A percentile compares a stretch with the other conserved stretches of the same genome.
Evolutionary conservation across 2,888 invertebrate species (phyloP).

Genomic region (Ceramica pisi): DNA sequence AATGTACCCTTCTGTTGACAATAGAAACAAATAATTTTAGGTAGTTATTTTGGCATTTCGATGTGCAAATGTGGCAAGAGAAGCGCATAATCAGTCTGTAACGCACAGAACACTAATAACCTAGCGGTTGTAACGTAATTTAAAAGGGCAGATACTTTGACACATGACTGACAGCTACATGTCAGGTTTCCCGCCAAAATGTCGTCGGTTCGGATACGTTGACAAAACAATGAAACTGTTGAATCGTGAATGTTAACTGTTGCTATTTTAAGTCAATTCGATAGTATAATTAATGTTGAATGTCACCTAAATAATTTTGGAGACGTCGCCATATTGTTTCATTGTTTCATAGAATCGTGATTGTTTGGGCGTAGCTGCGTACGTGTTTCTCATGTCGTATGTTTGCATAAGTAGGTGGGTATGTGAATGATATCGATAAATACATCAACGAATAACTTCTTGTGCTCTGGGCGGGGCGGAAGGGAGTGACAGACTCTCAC

Average conservation of each 20-base stretch:
- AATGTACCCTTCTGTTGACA: too few relatives aligned
- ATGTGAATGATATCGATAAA: too few relatives aligned
- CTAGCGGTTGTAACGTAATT: too few relatives aligned
- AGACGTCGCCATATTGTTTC: background rate
- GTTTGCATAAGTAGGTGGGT: too few relatives aligned
- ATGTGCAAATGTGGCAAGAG: too few relatives aligned
- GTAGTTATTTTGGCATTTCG: too few relatives aligned
- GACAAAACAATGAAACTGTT: constrained; percentile 51
- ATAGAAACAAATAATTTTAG: too few relatives aligned
- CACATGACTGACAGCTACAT: constrained; percentile 28
- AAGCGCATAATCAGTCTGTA: too few relatives aligned
- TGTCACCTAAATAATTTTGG: constrained; percentile 29
- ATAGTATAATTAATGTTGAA: constrained; percentile 22
- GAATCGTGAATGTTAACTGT: constrained; percentile 48
- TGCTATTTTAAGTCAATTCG: constrained; percentile 35
- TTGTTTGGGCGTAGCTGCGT: background rate
- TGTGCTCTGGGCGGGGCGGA: too few relatives aligned
- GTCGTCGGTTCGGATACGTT: constrained; percentile 27
- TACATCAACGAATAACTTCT: too few relatives aligned
- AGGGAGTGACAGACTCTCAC: too few relatives aligned
- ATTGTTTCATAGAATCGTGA: constrained; percentile 24
- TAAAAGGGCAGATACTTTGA: constrained; percentile 36
- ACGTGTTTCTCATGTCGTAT: background rate
- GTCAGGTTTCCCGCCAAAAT: constrained; percentile 53
- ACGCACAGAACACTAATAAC: too few relatives aligned